phyloP scores from a whole-genome alignment of 2,888 invertebrate genomes.

The Coremacera marginata region DNA sequence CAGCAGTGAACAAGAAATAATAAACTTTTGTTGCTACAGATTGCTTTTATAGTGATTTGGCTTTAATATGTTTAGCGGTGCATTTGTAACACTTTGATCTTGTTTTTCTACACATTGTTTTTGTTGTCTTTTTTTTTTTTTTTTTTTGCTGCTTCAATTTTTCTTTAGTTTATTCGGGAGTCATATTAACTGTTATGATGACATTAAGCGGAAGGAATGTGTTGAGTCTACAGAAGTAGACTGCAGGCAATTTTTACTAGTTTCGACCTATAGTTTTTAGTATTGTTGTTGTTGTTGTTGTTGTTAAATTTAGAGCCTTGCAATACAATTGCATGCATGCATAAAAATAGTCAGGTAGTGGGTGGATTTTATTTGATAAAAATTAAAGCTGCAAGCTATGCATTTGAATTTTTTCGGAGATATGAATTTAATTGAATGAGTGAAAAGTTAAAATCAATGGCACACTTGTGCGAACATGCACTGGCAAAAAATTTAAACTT shows the following conservation, averaged over 20 bases:
- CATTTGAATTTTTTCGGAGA: not conserved
- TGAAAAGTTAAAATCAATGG: not conserved
- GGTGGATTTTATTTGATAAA: constrained; percentile 17
- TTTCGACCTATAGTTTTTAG: not conserved
- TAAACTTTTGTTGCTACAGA: not conserved
- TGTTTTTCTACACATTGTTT: constrained; percentile 12
- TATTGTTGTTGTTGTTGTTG: not conserved
- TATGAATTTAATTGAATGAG: not conserved
- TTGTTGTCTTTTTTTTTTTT: not conserved
- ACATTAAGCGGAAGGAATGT: not conserved
- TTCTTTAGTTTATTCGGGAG: constrained; percentile 15
- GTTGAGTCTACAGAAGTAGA: constrained; percentile 2
- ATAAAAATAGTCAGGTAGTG: not conserved
- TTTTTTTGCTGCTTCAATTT: not conserved
- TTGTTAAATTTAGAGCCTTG: not conserved
- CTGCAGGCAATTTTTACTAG: not conserved
- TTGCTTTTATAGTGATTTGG: constrained; percentile 10
- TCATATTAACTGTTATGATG: constrained; percentile 23
- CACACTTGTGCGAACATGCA: too few species aligned
- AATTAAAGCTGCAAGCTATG: not conserved
- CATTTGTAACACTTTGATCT: constrained; percentile 31
- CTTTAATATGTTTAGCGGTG: constrained; percentile 24
- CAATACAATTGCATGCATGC: too few species aligned
- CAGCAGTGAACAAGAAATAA: not conserved
- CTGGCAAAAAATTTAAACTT: too few species aligned